Evolutionary conservation across 2,797 vertebrate species (phyloP).

Genomic region (Agapornis canus): DNA sequence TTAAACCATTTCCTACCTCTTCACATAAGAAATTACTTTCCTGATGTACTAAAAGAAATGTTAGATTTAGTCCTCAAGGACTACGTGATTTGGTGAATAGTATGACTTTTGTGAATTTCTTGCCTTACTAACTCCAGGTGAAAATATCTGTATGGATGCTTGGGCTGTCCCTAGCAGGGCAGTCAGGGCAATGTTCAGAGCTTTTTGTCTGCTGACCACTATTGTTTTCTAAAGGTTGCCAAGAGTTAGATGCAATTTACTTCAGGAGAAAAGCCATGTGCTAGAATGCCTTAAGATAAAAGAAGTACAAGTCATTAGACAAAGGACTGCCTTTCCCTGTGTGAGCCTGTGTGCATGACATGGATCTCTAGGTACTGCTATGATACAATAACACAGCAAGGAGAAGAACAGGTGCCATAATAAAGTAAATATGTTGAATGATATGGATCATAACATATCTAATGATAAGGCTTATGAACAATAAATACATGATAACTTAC

Average conservation of each 20-base stretch:
- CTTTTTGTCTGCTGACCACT: background rate
- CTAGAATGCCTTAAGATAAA: background rate
- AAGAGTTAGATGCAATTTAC: background rate
- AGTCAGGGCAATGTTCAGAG: accelerated
- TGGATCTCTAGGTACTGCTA: background rate
- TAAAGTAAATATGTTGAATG: background rate
- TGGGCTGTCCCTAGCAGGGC: background rate
- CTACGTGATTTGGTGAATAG: background rate
- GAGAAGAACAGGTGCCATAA: background rate
- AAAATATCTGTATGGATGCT: background rate
- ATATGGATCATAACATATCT: background rate
- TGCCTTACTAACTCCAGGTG: background rate
- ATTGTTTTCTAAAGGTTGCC: background rate
- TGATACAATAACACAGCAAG: background rate
- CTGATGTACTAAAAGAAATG: background rate
- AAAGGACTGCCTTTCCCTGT: background rate
- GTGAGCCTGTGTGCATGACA: background rate
- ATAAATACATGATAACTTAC: conserved; percentile 15
- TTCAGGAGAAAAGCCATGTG: background rate
- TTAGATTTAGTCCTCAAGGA: background rate
- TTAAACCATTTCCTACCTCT: background rate
- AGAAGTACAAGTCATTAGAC: background rate
- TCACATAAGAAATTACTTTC: background rate
- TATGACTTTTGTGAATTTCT: background rate
- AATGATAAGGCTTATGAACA: background rate